Percentiles rank a stretch among this genome's conserved stretches.
These are phyloP conservation scores for Drosophila melanocephala DNA, from an alignment of 2,888 invertebrate genomes.

Conservation along the genomic window DNA sequence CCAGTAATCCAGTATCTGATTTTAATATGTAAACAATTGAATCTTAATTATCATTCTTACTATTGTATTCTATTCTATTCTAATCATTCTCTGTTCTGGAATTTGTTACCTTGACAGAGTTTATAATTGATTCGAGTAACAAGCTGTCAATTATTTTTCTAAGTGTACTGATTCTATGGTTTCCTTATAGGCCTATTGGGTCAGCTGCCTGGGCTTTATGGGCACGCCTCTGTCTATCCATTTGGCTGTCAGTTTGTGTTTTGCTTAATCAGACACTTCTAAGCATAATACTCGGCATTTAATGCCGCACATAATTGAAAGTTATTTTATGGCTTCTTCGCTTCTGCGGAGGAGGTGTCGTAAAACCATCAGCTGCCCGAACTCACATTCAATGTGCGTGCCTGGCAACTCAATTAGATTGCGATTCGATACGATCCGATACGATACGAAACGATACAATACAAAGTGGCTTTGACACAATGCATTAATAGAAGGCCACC, in stretches of 20 bases:
- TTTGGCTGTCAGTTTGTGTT: not conserved
- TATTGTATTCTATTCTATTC: not conserved
- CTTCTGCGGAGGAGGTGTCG: constrained; percentile 34
- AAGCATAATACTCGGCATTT: constrained; percentile 45
- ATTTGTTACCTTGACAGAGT: not conserved
- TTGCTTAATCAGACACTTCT: constrained; percentile 49
- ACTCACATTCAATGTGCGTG: constrained; percentile 60
- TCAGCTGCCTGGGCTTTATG: constrained; percentile 48
- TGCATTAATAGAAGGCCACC: constrained; percentile 33
- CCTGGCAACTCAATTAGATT: constrained; percentile 68
- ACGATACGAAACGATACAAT: constrained; percentile 27
- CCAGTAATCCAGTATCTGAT: not conserved
- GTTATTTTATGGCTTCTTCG: constrained; percentile 75
- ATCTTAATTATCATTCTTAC: not conserved
- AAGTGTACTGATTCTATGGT: constrained; percentile 48
- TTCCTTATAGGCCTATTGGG: constrained; percentile 35
- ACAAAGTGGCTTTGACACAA: constrained; percentile 12
- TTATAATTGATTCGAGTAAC: not conserved
- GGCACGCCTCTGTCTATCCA: constrained; percentile 41
- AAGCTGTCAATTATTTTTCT: not conserved
- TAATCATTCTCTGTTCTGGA: not conserved
- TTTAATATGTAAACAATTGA: not conserved
- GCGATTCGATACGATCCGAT: constrained; percentile 30
- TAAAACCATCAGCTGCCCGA: constrained; percentile 52
- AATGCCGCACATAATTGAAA: constrained; percentile 72